phyloP scores from a whole-genome alignment of 2,113 vertebrate genomes.

The Dicaeum eximium region DNA sequence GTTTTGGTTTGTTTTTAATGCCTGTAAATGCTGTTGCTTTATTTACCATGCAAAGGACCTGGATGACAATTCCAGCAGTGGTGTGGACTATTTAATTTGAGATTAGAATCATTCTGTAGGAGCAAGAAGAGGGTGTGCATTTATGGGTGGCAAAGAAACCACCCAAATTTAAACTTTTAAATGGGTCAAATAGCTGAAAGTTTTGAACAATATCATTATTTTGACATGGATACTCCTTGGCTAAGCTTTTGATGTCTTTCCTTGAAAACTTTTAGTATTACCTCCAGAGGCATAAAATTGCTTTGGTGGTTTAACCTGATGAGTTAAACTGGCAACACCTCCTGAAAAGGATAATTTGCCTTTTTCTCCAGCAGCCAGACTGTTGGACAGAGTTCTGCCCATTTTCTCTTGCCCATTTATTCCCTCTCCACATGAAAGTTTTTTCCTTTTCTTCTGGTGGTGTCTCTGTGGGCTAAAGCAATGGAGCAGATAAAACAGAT shows the following conservation, averaged over 20 bases:
- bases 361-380: not conserved
- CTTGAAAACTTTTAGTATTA: not conserved
- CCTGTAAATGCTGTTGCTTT: not conserved
- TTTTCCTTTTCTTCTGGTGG: not conserved
- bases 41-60: not conserved
- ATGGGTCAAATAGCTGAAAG: not conserved
- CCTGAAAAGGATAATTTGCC: not conserved
- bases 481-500: not conserved
- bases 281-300: not conserved
- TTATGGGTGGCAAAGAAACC: not conserved
- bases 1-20: not conserved
- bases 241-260: not conserved
- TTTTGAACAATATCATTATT: not conserved
- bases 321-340: not conserved
- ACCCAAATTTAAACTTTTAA: not conserved
- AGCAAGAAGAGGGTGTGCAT: accelerated
- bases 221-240: not conserved
- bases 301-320: not conserved
- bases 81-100: not conserved
- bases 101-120: not conserved
- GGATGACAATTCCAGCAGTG: not conserved
- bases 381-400: not conserved
- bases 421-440: not conserved
- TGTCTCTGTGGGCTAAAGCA: not conserved
- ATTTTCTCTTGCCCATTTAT: not conserved